Evolutionary conservation across 2,888 invertebrate genomes (phyloP), one percentile per base, ranked within the genome.

Genomic region (Cephus sareptanus): DNA sequence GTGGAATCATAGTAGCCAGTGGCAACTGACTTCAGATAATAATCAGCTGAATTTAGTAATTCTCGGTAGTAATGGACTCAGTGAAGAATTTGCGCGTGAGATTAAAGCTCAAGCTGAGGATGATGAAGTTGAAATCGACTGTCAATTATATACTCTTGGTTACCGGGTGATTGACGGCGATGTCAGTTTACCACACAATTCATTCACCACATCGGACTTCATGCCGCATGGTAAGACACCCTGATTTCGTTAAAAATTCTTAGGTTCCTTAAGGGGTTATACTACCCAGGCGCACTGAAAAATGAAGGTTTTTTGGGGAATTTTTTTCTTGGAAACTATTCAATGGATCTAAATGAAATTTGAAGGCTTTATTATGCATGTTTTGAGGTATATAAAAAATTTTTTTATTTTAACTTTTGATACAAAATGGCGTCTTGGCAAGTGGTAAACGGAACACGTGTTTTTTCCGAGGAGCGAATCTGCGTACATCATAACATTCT

Each of bases 161-260:
- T 97, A 96, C 90, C 94, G 97, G 88, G 95, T 97, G 88, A 96
- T 98, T 85, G 96, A 96, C 85, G 97, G 97, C 78, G 97, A 98
- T 92, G 96, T 96, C 86, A 94, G 94, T 87, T 93, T 96, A 87
- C 95, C 95, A 40, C 95, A 95, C 74, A 97, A 97, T 91, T 95
- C 96, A 75, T 96, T 97, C 88, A 94, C 95, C 86, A 96, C 96
- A 40, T 95, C 96, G 76, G 97, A 97, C 91, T 98, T 98, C 90
- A 95, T 96, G 88, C 97, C 98, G 40, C 97, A 98, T 91, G 98
- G 98, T 95, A 92, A 90, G 92, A 87, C 35, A 77, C 75, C 37
- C 78, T 23, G 23, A 56, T 56, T 23, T 23, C 23, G 9, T 56
- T 9, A 23, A 2, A 23, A 15, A 2, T 56, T 23, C 23, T 9